A percentile compares a stretch with the other conserved stretches of the same genome.
Evolutionary conservation across 1,140 invertebrate genomes (phyloP).

Genomic region (Drosophila leontia): DNA sequence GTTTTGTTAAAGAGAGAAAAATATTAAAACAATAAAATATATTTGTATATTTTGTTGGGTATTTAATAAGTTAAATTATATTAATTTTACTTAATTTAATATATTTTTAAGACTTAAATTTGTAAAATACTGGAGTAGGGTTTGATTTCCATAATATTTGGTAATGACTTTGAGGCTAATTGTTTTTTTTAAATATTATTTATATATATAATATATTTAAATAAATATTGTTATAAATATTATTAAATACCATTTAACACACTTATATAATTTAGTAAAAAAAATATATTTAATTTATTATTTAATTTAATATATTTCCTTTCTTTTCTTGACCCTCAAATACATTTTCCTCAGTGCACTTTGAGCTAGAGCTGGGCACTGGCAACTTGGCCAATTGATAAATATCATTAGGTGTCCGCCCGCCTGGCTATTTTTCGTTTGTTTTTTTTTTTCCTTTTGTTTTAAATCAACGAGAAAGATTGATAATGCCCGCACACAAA

Average conservation of each 20-base stretch:
- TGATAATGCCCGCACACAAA: constrained; percentile 41
- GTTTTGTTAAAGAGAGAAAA: not conserved
- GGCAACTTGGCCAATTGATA: constrained; percentile 60
- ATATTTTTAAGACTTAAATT: not conserved
- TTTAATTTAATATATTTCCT: too few species aligned
- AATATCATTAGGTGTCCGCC: constrained; percentile 62
- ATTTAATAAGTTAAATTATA: not conserved
- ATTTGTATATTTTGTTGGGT: not conserved
- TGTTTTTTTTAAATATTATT: too few species aligned
- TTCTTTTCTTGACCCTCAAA: too few species aligned
- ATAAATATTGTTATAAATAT: too few species aligned
- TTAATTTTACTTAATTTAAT: not conserved
- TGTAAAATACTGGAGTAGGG: not conserved
- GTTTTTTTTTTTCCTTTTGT: constrained; percentile 13
- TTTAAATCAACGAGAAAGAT: constrained; percentile 26
- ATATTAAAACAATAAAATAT: not conserved
- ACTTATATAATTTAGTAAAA: too few species aligned
- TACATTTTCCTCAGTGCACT: not conserved
- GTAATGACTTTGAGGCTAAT: too few species aligned
- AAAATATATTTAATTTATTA: too few species aligned
- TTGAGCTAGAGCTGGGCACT: constrained; percentile 1
- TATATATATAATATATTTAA: too few species aligned
- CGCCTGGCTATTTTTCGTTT: constrained; percentile 13
- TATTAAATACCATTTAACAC: too few species aligned
- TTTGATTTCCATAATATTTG: too few species aligned